phyloP scores from a whole-genome alignment of 2,888 invertebrate genomes.

The Stenurella melanura region DNA sequence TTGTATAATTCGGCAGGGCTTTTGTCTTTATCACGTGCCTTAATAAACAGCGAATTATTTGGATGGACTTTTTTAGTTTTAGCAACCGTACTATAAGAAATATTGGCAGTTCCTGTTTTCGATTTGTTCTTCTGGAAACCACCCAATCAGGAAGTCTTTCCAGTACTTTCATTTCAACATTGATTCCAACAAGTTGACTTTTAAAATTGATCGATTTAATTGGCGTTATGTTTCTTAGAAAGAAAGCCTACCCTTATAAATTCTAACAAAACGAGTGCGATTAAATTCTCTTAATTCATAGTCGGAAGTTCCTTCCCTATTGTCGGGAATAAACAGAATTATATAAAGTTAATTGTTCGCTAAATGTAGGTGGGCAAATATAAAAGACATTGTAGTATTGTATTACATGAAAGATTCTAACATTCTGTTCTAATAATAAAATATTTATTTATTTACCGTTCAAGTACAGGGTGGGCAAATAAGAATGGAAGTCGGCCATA shows the following conservation, averaged over 20 bases:
- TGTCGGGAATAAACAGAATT: neutral
- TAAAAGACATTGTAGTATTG: neutral
- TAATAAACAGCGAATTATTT: no score
- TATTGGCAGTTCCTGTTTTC: no score
- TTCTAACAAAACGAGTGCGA: neutral
- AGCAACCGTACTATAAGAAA: no score
- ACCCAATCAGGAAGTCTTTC: neutral
- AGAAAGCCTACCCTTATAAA: neutral
- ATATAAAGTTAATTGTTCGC: neutral
- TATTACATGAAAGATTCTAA: neutral
- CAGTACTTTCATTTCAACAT: neutral
- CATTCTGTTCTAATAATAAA: no score
- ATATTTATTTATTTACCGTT: no score
- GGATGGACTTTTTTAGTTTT: no score
- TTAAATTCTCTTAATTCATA: constrained; percentile 5
- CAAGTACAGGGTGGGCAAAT: no score
- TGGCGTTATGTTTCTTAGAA: constrained; percentile 14
- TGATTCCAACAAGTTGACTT: constrained; percentile 19
- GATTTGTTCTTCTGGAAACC: neutral
- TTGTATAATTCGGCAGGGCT: no score
- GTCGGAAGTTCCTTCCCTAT: neutral
- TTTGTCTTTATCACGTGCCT: no score
- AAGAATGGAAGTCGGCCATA: no score
- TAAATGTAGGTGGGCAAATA: constrained; percentile 3
- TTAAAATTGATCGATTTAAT: constrained; percentile 13